These are phyloP conservation scores for Rhadina sibilatrix DNA, from an alignment of 2,113 vertebrate genomes.

Conservation along the genomic window DNA sequence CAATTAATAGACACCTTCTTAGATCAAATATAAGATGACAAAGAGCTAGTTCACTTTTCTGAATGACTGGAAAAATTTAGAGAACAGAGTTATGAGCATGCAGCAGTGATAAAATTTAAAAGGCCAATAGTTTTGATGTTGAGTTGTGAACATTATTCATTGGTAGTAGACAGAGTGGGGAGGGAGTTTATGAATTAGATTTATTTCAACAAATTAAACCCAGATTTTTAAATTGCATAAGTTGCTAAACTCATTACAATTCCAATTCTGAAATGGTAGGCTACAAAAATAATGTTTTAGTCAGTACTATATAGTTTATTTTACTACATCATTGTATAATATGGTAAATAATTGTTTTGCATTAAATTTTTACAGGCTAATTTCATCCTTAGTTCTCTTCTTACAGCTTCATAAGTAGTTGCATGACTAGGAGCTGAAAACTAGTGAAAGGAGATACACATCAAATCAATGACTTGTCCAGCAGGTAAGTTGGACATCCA, in stretches of 20 bases:
- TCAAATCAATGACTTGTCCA: neutral
- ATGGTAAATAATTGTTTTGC: neutral
- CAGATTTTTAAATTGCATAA: neutral
- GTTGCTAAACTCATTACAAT: neutral
- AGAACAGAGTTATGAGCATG: neutral
- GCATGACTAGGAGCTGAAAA: neutral
- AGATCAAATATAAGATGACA: neutral
- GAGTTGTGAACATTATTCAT: neutral
- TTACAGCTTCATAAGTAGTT: neutral
- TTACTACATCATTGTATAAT: neutral
- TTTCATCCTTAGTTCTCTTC: neutral
- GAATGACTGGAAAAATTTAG: neutral
- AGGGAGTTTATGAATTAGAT: neutral
- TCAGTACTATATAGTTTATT: neutral
- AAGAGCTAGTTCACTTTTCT: neutral
- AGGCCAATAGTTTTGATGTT: neutral
- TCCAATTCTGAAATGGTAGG: neutral
- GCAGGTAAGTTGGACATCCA: neutral
- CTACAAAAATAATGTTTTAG: neutral
- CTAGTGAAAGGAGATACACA: neutral
- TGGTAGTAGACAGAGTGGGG: neutral
- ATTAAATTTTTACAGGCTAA: neutral
- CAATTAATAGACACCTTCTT: neutral
- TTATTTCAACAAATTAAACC: neutral
- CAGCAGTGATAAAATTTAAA: neutral